phyloP scores from a whole-genome alignment of 2,888 invertebrate genomes.

The Cerastis leucographa region DNA sequence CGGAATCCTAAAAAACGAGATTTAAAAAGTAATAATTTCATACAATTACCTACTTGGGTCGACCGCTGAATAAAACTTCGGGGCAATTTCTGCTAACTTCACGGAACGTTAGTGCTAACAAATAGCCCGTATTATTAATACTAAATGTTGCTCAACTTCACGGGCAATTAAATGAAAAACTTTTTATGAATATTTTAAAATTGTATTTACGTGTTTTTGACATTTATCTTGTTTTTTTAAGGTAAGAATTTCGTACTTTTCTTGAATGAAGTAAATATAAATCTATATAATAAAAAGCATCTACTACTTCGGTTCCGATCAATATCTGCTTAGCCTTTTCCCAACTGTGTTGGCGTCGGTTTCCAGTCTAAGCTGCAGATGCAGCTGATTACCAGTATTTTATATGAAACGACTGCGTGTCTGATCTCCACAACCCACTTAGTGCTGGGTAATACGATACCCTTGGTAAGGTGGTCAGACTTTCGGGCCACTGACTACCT shows the following conservation, averaged over 20 bases:
- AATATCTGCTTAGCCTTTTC: too few species aligned
- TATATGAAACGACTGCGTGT: too few species aligned
- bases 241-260: not conserved
- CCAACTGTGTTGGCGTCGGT: too few species aligned
- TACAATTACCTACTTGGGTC: conserved; percentile 25
- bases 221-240: conserved; percentile 4
- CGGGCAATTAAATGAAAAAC: conserved; percentile 43
- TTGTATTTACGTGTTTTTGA: conserved; percentile 4
- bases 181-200: conserved; percentile 20
- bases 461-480: too few species aligned
- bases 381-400: too few species aligned
- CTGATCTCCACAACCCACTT: too few species aligned
- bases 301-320: too few species aligned
- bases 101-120: conserved; percentile 40
- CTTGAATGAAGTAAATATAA: not conserved
- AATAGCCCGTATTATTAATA: conserved; percentile 34
- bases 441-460: too few species aligned
- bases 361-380: too few species aligned
- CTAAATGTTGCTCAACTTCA: conserved; percentile 32
- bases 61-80: conserved; percentile 21
- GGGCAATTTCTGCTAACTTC: conserved; percentile 40
- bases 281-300: too few species aligned
- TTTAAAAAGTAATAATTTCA: conserved; percentile 12
- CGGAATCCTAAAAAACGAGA: conserved; percentile 4
- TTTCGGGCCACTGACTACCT: too few species aligned